Conservation (phyloP, 2,113 vertebrate species). For the Triplophysa siluroides region DNA sequence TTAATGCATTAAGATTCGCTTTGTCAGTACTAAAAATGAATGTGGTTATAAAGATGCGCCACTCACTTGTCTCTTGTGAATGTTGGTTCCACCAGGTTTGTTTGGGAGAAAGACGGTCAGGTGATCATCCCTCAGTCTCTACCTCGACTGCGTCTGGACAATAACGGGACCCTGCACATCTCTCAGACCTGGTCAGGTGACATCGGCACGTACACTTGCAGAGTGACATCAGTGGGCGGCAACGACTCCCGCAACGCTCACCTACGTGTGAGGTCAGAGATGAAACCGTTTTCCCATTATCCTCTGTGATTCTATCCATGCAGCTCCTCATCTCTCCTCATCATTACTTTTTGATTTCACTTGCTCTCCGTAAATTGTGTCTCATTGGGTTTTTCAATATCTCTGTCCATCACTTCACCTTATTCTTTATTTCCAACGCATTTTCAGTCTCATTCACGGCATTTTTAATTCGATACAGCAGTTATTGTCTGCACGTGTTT, state of each 20-base stretch:
- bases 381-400: slow-evolving; percentile 37
- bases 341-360: background rate
- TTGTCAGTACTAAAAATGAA: no score
- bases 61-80: slow-evolving; percentile 8
- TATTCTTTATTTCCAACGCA: background rate
- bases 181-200: slow-evolving; percentile 98
- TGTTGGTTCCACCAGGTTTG: slow-evolving; percentile 72
- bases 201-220: slow-evolving; percentile 94
- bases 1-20: no score
- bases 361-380: slow-evolving; percentile 4
- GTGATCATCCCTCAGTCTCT: slow-evolving; percentile 75
- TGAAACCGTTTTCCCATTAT: background rate
- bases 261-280: slow-evolving; percentile 87
- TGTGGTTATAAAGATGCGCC: no score
- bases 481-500: slow-evolving; percentile 13
- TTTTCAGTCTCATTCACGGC: slow-evolving; percentile 39
- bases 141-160: slow-evolving; percentile 83
- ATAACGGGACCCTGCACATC: slow-evolving; percentile 88
- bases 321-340: slow-evolving; percentile 9
- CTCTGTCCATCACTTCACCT: slow-evolving; percentile 29
- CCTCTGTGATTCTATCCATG: background rate
- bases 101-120: slow-evolving; percentile 92
- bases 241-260: slow-evolving; percentile 92
- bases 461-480: slow-evolving; percentile 49
- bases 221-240: slow-evolving; percentile 88